phyloP scores from a whole-genome alignment of 2,797 vertebrate species.

The Podargus strigoides region DNA sequence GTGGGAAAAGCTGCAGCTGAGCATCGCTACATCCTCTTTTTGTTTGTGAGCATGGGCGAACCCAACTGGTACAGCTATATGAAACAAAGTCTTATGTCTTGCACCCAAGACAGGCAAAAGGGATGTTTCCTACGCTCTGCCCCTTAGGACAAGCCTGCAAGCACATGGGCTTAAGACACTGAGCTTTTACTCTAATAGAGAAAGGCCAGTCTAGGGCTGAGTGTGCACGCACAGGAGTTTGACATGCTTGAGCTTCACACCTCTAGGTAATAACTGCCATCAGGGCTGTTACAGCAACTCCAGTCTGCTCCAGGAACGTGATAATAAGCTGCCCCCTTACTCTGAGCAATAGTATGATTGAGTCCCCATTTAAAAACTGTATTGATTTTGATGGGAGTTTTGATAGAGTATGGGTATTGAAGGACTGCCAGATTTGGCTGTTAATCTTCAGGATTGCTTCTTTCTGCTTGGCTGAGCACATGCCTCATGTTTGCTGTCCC shows the following conservation, averaged over 20 bases:
- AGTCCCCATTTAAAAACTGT: not conserved
- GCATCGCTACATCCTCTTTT: not conserved
- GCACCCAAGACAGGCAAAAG: not conserved
- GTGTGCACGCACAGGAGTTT: not conserved
- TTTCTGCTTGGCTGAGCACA: constrained; percentile 51
- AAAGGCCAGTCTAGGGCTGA: not conserved
- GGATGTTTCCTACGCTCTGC: not conserved
- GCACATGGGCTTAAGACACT: not conserved
- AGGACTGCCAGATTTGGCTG: constrained; percentile 5
- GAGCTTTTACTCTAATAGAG: not conserved
- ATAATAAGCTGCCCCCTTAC: not conserved
- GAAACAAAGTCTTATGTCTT: not conserved
- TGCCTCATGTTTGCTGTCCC: constrained; percentile 54
- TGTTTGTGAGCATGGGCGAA: not conserved
- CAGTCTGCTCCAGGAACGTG: not conserved
- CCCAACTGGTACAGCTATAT: not conserved
- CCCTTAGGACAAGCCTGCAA: not conserved
- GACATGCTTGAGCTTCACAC: not conserved
- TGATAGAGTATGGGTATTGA: constrained; percentile 8
- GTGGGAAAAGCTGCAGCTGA: not conserved
- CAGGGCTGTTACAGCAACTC: not conserved
- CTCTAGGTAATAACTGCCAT: not conserved
- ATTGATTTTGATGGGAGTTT: constrained; percentile 44
- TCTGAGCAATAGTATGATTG: not conserved
- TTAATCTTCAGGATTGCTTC: constrained; percentile 54